A percentile compares a stretch with the other conserved stretches of the same genome.
Evolutionary conservation across 64 coral and sea anemone genomes (phyloP).

Genomic region (Stichodactyla helianthus): DNA sequence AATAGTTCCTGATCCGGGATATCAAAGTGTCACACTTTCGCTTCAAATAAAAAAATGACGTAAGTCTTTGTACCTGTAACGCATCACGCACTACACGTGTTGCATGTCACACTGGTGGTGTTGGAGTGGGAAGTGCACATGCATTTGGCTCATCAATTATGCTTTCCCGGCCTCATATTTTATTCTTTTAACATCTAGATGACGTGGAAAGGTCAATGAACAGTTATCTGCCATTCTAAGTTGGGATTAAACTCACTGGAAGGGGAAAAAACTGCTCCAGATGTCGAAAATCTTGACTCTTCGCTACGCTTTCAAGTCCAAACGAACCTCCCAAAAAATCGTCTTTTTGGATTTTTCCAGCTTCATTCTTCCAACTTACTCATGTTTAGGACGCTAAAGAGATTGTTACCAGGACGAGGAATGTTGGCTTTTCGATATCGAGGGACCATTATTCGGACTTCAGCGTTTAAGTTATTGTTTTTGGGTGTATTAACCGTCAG

Average conservation of each 20-base stretch:
- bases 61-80: not conserved
- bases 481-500: slow-evolving; percentile 2
- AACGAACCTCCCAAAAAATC: not conserved
- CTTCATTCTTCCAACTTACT: not conserved
- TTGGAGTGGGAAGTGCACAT: not conserved
- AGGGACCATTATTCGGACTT: slow-evolving; percentile 24
- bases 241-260: not conserved
- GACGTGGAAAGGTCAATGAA: slow-evolving; percentile 26
- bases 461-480: slow-evolving; percentile 25
- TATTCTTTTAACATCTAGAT: slow-evolving; percentile 12
- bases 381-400: slow-evolving; percentile 1
- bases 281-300: not conserved
- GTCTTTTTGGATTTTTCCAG: not conserved
- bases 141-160: not conserved
- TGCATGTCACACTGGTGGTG: not conserved
- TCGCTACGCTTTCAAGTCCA: not conserved
- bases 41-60: not conserved
- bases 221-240: not conserved
- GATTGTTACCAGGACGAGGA: slow-evolving; percentile 12
- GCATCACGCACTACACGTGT: not conserved
- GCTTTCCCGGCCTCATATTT: not conserved
- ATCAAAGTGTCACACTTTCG: too few species aligned
- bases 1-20: too few species aligned
- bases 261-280: not conserved
- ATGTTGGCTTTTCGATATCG: slow-evolving; percentile 26